Evolutionary conservation across 2,797 vertebrate species (phyloP), one percentile per base, ranked within the genome.

Genomic region (Merluccius polli): DNA sequence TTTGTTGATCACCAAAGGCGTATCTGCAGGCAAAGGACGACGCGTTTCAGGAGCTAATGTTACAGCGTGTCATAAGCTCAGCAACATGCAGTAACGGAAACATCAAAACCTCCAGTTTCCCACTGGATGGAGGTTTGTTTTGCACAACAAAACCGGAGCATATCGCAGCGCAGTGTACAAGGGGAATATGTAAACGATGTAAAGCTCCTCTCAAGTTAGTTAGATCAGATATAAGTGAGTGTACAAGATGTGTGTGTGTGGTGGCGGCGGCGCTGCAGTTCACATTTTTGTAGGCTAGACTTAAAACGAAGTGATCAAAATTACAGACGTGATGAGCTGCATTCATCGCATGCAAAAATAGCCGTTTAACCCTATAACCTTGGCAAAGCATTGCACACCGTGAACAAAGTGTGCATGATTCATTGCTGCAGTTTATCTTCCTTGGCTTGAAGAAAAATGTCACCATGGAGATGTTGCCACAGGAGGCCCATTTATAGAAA

Each of bases 1-100:
- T 90, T 89, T 86, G 81, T 86, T 80, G 84, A 77, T 79, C 84
- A 89, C 88, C 86, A 89, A 91, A 90, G 88, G 88, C 91, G 82
- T 89, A 85, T 88, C 90, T 91, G 83, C 89, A 90, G 89, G 90
- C 88, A 91, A 89, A 89, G 89, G 88, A 89, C 85, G 90, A 80
- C 27, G 38, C 21, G 33, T 86, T 86, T 88, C 83, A 86, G 81
- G 83, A 80, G 80, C 77, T 80, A 82, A 79, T 84, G 85, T 24
- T 59, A 59, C 52, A 59, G 52, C n/a, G 8, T 59, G 52, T 59
- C 52, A 24, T 59, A 24, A 59, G 52, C 52, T 21, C 81, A 86
- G 87, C 89, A 87, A 89, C 85, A 87, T 83, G 78, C 76, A 85
- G 88, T 90, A 89, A 82, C 79, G 87, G 86, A 80, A 87, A 89